phyloP scores from a whole-genome alignment of 1,140 invertebrate genomes.

The Habropoda laboriosa region DNA sequence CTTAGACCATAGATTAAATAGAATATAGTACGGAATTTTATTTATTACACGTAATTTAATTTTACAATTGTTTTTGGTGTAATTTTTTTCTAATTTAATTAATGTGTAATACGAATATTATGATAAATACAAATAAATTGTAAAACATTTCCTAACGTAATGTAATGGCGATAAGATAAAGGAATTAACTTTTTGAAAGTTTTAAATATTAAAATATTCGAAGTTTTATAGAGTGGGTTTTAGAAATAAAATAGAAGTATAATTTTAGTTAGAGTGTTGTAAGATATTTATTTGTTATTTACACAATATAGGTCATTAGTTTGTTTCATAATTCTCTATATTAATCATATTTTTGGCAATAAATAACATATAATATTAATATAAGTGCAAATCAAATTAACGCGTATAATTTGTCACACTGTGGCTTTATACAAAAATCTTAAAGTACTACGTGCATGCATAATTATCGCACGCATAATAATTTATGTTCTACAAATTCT shows the following conservation, averaged over 20 bases:
- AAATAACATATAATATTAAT: constrained; percentile 28
- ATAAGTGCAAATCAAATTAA: constrained; percentile 19
- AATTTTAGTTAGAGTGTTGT: neutral
- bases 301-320: constrained; percentile 5
- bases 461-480: constrained; percentile 19
- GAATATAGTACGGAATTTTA: neutral
- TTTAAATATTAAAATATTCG: neutral
- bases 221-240: neutral
- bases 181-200: neutral
- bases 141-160: too few species aligned
- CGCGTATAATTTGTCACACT: constrained; percentile 10
- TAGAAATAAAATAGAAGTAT: neutral
- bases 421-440: constrained; percentile 27
- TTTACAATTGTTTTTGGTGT: neutral
- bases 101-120: neutral
- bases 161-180: too few species aligned
- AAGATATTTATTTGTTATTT: constrained; percentile 23
- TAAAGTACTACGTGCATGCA: constrained; percentile 6
- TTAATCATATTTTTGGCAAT: constrained; percentile 37
- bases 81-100: neutral
- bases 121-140: neutral
- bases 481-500: constrained; percentile 22
- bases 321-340: constrained; percentile 18
- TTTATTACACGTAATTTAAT: neutral
- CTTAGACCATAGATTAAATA: neutral